Evolutionary conservation across 2,113 vertebrate genomes (phyloP).

Genomic region (Bufo gargarizans): DNA sequence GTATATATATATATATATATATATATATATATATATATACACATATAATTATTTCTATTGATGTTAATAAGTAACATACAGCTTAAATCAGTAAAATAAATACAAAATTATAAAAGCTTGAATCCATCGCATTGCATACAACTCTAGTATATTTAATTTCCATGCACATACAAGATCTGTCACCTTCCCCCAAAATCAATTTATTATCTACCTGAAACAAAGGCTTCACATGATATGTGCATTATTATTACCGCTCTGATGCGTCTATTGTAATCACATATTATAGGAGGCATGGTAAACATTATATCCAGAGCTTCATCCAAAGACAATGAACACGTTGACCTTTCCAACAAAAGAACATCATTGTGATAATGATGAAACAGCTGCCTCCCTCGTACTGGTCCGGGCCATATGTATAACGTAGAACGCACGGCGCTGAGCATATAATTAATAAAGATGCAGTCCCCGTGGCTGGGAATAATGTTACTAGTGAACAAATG

Average conservation of each 20-base stretch:
- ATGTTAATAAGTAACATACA: too few species aligned
- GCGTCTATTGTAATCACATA: constrained; percentile 25
- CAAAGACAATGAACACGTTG: constrained; percentile 44
- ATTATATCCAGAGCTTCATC: constrained; percentile 32
- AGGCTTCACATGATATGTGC: background rate
- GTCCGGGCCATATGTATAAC: background rate
- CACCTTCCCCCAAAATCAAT: background rate
- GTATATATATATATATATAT: too few species aligned
- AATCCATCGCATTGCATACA: background rate
- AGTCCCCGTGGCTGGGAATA: background rate
- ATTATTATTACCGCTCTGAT: constrained; percentile 26
- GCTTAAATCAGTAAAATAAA: background rate
- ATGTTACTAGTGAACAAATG: constrained; percentile 25
- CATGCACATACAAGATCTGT: background rate
- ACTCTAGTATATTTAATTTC: background rate
- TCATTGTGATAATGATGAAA: constrained; percentile 33
- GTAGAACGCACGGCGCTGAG: background rate
- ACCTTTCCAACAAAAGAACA: constrained; percentile 47
- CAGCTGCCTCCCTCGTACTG: background rate
- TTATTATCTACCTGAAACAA: constrained; percentile 21
- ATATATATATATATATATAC: too few species aligned
- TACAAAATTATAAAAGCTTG: background rate
- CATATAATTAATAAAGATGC: constrained; percentile 21
- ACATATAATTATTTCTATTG: too few species aligned
- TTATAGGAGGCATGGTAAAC: constrained; percentile 35